Base-by-base conservation (phyloP, 2,797 vertebrate genomes). In the Eulemur mongoz region DNA sequence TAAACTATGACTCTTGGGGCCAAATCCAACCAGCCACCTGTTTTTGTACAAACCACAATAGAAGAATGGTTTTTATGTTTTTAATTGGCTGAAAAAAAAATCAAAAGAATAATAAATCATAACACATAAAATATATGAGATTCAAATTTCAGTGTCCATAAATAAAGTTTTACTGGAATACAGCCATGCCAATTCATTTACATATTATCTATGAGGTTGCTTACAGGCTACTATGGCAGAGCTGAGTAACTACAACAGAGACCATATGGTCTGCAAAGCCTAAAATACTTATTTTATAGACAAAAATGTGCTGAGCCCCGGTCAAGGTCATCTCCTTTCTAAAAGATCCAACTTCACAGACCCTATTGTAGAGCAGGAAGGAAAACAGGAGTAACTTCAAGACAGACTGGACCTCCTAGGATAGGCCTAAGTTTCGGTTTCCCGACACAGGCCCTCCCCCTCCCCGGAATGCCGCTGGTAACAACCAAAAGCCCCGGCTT, bases 221-320 rank as follows among this genome's bases (percentile, higher is more conserved):
- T 70, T 93, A 92, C 73, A 43, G 87, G 57, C 65, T 91, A 76
- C 54, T 76, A 45, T 52, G n/a, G 35, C 61, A 96, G 38, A 96
- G 40, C 59, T 72, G 22, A 91, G 6, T 81, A 95, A 94, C 27
- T 91, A 6, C 52, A 80, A 80, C 45, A 86, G 15, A 93, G 22
- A 85, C 70, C 40, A 45, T 67, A 72, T 67, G 80, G 91, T 45
- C 27, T 93, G 1, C 40, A 91, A 90, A 92, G 14, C 20, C 27
- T 30, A 72, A 97, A 95, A 96, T 72, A 89, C n/a, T 87, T 76
- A 70, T 52, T 89, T 85, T 67, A 85, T 11, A 94, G 86, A 91
- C 15, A 93, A 89, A 85, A 78, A 12, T 80, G 43, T 93, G 57
- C 75, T 80, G 50, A 83, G 27, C 8, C 17, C 9, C 89, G 63